Base-by-base conservation (phyloP, 2,113 vertebrate genomes). In the Lonchura striata region DNA sequence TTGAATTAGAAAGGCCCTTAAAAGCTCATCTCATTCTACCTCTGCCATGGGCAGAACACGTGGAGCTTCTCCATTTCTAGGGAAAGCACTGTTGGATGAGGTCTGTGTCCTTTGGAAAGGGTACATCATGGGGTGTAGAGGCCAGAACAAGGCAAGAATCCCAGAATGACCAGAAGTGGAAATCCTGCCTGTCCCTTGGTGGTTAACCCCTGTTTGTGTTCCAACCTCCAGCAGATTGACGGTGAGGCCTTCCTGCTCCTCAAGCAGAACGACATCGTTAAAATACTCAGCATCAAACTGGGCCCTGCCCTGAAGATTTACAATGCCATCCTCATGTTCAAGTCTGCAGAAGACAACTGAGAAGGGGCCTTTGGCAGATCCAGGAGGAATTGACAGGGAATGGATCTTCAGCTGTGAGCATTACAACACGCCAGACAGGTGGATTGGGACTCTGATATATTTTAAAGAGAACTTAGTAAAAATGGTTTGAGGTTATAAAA, bases 231-330 rank as follows among this genome's bases (percentile, higher is more conserved):
- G 99, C 99, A 99, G 97, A 99, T 99, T 12, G 98, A 99, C 3
- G 98, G 99, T 2, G 99, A 99, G 95, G 98, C 99, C 60, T 99
- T 99, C 95, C 98, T 99, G 71, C 98, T 99, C 42, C 98, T 99
- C 78, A 99, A 99, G n/a, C 99, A 99, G 94, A 97, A 57, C 0
- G 99, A 99, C 97, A 98, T 99, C 0, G 98, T 99, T 60, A 99
- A 99, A 98, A 99, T 99, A 77, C 98, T 99, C 85, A 98, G 98
- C 80, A 98, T 99, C 96, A 99, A 99, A 92, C 97, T 99, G 69
- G 99, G 99, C 24, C 99, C 99, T 13, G 99, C 99, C 41, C 97
- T 99, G 84, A 99, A 99, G 97, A 99, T 99, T 90, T 99, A 98
- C 97, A 99, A 99, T 28, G 98, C 98, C 87, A 99, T 99, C 87